Evolutionary conservation across 2,888 invertebrate species (phyloP).

Genomic region (Calephelis perditalis): DNA sequence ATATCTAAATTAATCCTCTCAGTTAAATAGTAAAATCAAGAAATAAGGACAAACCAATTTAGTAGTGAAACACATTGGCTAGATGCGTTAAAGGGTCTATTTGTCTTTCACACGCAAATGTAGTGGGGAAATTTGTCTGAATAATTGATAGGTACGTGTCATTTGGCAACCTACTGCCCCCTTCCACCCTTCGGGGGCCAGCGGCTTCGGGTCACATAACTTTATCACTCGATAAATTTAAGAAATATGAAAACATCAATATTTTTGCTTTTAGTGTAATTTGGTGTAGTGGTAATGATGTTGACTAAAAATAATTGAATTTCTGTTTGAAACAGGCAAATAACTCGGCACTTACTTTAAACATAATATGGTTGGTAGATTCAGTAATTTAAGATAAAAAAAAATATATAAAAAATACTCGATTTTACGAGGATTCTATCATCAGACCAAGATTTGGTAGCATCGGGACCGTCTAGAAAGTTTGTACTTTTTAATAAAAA

Average conservation of each 20-base stretch:
- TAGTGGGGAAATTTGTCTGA: slow-evolving; percentile 69
- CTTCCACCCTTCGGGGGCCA: slow-evolving; percentile 37
- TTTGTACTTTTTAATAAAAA: too few species aligned
- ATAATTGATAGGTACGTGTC: slow-evolving; percentile 73
- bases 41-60: not conserved
- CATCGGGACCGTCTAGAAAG: too few species aligned
- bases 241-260: slow-evolving; percentile 9
- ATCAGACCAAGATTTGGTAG: too few species aligned
- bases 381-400: too few species aligned
- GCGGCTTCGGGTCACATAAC: slow-evolving; percentile 37
- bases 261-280: slow-evolving; percentile 1
- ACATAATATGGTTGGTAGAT: too few species aligned
- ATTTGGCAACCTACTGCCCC: slow-evolving; percentile 68
- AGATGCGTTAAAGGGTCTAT: slow-evolving; percentile 56
- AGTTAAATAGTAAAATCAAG: too few species aligned
- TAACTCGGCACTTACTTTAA: too few species aligned
- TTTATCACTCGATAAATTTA: slow-evolving; percentile 31
- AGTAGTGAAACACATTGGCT: slow-evolving; percentile 7
- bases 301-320: too few species aligned
- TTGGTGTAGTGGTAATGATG: too few species aligned
- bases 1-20: not conserved
- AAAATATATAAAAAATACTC: too few species aligned
- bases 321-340: too few species aligned
- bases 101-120: slow-evolving; percentile 77
- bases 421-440: too few species aligned